Evolutionary conservation across 2,797 vertebrate species (phyloP), one percentile per base, ranked within the genome.

Genomic region (Pipistrellus pygmaeus): DNA sequence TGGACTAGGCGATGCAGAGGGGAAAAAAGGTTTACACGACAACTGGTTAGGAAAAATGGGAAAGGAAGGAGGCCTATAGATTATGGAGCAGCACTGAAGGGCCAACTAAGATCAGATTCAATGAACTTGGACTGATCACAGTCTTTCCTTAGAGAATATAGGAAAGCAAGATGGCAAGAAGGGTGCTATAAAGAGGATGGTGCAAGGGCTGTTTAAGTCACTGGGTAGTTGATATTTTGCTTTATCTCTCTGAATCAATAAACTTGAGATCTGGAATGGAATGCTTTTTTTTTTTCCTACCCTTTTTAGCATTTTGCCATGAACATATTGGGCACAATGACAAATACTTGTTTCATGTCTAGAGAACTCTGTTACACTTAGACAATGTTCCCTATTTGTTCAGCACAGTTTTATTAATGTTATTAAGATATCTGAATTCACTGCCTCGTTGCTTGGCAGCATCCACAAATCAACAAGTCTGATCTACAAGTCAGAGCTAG

Each of bases 381-480:
- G 48, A 92, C 10, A 53, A 8, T 35, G 5, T 25, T 86, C 38
- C 53, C 51, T 77, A 85, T 88, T 90, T 91, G 69, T 80, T 85
- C 85, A 93, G 95, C 20, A 94, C 82, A 82, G 62, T 51, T 66
- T 66, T 84, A 80, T 64, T 81, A 87, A 83, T 20, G 11, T 25
- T 83, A 76, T 25, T 83, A 80, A 91, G 32, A 86, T 11, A 83
- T 48, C 53, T 92, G 94, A 69, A 82, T 78, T 88, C 38, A 90
- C 0, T 88, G 41, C 23, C 9, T 80, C 20, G 32, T 18, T 91
- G 62, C 51, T 46, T 66, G 11, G 55, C 69, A 88, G 38, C 27
- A 91, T 55, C 27, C 46, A 90, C 17, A 96, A 89, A 88, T 15
- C 32, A 68, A 93, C 53, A 77, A 35, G 69, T 44, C 75, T 82